phyloP scores from a whole-genome alignment of 2,797 vertebrate genomes.

The Alca torda region DNA sequence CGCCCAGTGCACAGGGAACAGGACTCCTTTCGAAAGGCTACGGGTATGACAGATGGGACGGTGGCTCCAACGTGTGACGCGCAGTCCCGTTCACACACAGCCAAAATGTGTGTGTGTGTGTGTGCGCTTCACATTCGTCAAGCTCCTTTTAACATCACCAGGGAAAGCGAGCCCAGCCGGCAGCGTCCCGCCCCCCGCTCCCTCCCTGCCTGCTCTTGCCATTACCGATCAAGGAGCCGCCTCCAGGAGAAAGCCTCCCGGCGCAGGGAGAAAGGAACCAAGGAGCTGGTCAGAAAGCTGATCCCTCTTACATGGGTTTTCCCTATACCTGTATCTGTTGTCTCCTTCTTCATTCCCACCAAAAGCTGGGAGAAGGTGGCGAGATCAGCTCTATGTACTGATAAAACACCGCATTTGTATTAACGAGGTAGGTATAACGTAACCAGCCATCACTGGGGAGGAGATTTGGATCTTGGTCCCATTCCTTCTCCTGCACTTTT shows the following conservation, averaged over 20 bases:
- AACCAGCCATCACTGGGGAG: background rate
- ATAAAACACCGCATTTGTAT: background rate
- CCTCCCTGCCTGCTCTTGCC: background rate
- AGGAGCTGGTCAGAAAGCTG: background rate
- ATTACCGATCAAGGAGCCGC: background rate
- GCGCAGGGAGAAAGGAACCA: background rate
- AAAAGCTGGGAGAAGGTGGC: background rate
- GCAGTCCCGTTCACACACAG: fast-evolving
- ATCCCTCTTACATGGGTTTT: background rate
- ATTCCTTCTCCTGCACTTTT: background rate
- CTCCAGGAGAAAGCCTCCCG: background rate
- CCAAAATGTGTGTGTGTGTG: background rate
- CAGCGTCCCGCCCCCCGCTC: background rate
- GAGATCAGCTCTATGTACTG: background rate
- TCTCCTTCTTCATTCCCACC: background rate
- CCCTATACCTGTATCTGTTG: background rate
- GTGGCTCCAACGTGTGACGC: fast-evolving
- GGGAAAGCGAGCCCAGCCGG: background rate
- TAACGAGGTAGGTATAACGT: background rate
- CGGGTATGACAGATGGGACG: background rate
- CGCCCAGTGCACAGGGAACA: background rate
- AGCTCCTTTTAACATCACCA: background rate
- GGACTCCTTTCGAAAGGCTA: background rate
- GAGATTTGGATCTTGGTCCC: background rate
- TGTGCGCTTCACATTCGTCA: background rate